Conservation (phyloP, 2,888 invertebrate genomes). For the Tetheella fluctuosa region DNA sequence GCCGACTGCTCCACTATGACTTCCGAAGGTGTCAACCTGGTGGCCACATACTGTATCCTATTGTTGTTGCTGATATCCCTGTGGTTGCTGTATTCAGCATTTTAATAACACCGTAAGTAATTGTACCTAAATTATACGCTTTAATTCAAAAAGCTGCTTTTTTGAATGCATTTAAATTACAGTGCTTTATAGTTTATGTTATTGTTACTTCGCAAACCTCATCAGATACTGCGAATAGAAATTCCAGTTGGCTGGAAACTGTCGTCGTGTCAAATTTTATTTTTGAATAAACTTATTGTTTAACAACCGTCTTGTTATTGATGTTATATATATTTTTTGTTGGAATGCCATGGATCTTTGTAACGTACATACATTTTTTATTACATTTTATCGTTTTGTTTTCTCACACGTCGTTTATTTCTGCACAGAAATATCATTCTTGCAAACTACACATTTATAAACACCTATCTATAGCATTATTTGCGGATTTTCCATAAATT, state of each 20-base stretch:
- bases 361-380: neutral
- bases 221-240: constrained; percentile 1
- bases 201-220: neutral
- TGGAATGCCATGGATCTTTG: neutral
- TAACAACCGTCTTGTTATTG: neutral
- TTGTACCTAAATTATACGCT: constrained; percentile 20
- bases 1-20: constrained; percentile 57
- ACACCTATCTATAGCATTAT: too few relatives aligned
- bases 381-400: constrained; percentile 1
- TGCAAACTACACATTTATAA: too few relatives aligned
- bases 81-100: constrained; percentile 87
- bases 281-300: neutral
- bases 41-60: constrained; percentile 87
- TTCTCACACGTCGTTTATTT: neutral
- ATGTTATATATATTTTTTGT: neutral
- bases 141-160: neutral
- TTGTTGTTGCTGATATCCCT: constrained; percentile 85
- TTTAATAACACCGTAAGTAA: constrained; percentile 64
- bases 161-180: neutral
- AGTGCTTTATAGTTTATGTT: neutral
- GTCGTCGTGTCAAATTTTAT: neutral
- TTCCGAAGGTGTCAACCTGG: constrained; percentile 85
- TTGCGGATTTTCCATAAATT: neutral
- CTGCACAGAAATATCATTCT: neutral
- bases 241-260: neutral